Conservation (phyloP, 2,113 vertebrate genomes). For the Oryzias javanicus region DNA sequence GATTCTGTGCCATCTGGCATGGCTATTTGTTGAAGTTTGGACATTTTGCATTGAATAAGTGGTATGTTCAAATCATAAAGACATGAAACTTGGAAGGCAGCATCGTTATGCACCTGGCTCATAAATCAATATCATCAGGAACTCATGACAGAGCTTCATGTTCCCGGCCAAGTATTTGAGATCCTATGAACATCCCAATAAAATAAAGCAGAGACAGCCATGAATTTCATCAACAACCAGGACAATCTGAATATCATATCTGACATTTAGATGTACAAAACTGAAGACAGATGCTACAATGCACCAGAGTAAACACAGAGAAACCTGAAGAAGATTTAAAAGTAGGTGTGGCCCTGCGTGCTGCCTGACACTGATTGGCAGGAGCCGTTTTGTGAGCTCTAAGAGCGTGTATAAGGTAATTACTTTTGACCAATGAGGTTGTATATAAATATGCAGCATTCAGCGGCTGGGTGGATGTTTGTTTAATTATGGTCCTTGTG, state of each 20-base stretch:
- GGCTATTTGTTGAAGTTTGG: constrained; percentile 33
- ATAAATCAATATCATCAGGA: constrained; percentile 45
- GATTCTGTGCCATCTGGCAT: constrained; percentile 48
- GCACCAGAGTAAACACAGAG: constrained; percentile 1
- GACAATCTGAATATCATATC: constrained; percentile 18
- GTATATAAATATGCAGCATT: constrained; percentile 59
- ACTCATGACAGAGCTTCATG: constrained; percentile 29
- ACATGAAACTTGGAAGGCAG: constrained; percentile 44
- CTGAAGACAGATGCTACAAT: constrained; percentile 2
- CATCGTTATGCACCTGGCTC: constrained; percentile 52
- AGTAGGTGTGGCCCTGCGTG: constrained; percentile 13
- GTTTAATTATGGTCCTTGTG: constrained; percentile 68
- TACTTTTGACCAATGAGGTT: constrained; percentile 67
- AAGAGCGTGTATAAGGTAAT: constrained; percentile 47
- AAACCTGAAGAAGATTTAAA: constrained; percentile 12
- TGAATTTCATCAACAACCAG: constrained; percentile 29
- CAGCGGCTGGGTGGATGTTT: constrained; percentile 59
- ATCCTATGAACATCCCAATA: constrained; percentile 29
- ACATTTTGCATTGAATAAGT: constrained; percentile 44
- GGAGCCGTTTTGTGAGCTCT: constrained; percentile 11
- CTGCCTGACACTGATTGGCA: constrained; percentile 37
- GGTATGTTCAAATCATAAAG: constrained; percentile 44
- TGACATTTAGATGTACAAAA: constrained; percentile 16
- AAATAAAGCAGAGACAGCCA: constrained; percentile 30
- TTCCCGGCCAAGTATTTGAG: constrained; percentile 27